Conservation (phyloP, 2,888 invertebrate species). For the Synanthedon formicaeformis region DNA sequence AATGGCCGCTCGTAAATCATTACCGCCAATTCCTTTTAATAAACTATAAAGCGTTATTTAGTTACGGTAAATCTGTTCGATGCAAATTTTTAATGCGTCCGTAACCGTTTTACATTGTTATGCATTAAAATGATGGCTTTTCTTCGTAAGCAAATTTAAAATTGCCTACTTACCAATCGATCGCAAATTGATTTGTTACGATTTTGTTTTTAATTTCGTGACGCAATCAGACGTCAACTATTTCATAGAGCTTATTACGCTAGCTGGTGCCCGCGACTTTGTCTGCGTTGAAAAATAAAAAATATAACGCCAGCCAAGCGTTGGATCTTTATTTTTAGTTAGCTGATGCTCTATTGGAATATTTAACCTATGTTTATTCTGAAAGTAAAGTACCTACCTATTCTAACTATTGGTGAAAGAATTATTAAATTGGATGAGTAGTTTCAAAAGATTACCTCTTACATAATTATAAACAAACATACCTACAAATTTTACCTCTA, state of each 20-base stretch:
- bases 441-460: no score
- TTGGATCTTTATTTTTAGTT: no score
- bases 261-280: no score
- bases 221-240: slow-evolving; percentile 1
- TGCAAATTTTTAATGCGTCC: slow-evolving; percentile 12
- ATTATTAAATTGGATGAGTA: no score
- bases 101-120: slow-evolving; percentile 27
- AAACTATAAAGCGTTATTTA: slow-evolving; percentile 60
- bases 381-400: no score
- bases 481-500: no score
- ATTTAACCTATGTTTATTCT: no score
- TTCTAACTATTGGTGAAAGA: no score
- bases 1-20: slow-evolving; percentile 61
- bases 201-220: slow-evolving; percentile 14
- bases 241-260: background rate
- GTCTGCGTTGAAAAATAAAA: no score
- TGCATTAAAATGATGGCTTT: slow-evolving; percentile 27
- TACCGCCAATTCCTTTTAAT: slow-evolving; percentile 59
- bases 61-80: slow-evolving; percentile 44
- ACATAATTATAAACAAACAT: no score
- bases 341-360: no score
- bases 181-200: slow-evolving; percentile 39
- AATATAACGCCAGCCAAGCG: no score
- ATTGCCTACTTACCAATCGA: slow-evolving; percentile 23
- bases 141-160: slow-evolving; percentile 18